These are phyloP conservation scores for Ptilodon capucinus DNA, from an alignment of 2,888 invertebrate genomes.

Conservation along the genomic window DNA sequence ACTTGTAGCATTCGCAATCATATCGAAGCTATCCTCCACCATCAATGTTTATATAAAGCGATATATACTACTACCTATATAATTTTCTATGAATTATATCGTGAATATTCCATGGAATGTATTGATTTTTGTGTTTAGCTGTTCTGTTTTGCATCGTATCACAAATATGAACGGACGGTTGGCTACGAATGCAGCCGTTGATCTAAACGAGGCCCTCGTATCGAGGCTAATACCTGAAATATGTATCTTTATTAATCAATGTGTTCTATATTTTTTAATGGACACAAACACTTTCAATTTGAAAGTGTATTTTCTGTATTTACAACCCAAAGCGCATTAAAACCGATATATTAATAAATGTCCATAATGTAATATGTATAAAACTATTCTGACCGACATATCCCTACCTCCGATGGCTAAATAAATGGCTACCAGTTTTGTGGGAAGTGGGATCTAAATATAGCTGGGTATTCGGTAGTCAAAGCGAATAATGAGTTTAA, in stretches of 20 bases:
- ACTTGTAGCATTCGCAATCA: neutral
- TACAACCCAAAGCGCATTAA: no score
- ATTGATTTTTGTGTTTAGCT: conserved; percentile 26
- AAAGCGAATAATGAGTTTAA: no score
- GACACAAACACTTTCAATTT: neutral
- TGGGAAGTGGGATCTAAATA: no score
- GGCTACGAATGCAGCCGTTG: conserved; percentile 30
- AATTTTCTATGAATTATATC: conserved; percentile 26
- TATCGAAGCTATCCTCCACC: conserved; percentile 2
- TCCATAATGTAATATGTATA: no score
- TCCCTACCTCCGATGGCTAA: neutral
- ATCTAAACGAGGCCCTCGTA: conserved; percentile 34
- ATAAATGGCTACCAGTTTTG: no score
- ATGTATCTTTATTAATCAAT: conserved; percentile 1
- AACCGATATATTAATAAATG: no score
- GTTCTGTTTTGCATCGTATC: conserved; percentile 33
- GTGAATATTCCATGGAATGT: conserved; percentile 37
- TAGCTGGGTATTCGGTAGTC: no score
- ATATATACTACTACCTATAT: conserved; percentile 34
- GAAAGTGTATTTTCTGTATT: neutral
- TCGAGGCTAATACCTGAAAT: conserved; percentile 39
- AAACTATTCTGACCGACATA: no score
- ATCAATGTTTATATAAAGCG: conserved; percentile 18
- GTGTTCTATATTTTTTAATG: neutral
- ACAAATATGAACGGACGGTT: conserved; percentile 42